Evolutionary conservation across 2,113 vertebrate species (phyloP).

Genomic region (Otocyon megalotis): DNA sequence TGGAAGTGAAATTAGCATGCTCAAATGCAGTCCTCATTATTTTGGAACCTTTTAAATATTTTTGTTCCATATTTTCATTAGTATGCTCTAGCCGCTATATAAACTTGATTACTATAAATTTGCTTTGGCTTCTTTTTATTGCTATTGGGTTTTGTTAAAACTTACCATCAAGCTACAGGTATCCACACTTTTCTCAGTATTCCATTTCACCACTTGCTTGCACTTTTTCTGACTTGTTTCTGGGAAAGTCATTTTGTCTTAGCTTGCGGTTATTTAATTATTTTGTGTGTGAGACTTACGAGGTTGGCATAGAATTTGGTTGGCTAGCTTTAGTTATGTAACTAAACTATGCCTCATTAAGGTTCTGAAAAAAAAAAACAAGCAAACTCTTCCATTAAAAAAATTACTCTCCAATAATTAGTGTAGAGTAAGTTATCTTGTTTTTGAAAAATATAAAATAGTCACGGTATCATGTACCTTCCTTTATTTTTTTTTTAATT

Average conservation of each 20-base stretch:
- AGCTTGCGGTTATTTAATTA: conserved; percentile 84
- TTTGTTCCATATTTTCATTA: conserved; percentile 62
- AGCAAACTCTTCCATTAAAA: conserved; percentile 56
- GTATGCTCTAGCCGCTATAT: conserved; percentile 60
- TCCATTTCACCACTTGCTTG: conserved; percentile 67
- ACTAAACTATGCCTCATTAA: conserved; percentile 87
- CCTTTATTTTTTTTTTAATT: not conserved
- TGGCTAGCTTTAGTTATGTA: conserved; percentile 83
- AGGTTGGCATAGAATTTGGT: conserved; percentile 86
- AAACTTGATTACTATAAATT: conserved; percentile 65
- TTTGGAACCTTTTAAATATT: conserved; percentile 50
- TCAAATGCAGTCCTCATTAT: conserved; percentile 4
- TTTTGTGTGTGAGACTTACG: conserved; percentile 82
- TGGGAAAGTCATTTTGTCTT: conserved; percentile 92
- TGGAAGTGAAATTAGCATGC: conserved; percentile 47
- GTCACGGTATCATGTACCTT: not conserved
- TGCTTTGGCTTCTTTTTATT: conserved; percentile 74
- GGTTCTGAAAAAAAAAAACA: conserved; percentile 74
- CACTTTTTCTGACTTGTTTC: conserved; percentile 88
- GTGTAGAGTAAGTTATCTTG: conserved; percentile 73
- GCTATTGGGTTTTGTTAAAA: conserved; percentile 80
- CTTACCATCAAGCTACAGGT: conserved; percentile 78
- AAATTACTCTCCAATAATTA: conserved; percentile 66
- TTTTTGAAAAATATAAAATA: conserved; percentile 67
- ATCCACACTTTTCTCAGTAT: conserved; percentile 65